Conservation (phyloP, 2,888 invertebrate genomes). For the Micropterix aruncella region DNA sequence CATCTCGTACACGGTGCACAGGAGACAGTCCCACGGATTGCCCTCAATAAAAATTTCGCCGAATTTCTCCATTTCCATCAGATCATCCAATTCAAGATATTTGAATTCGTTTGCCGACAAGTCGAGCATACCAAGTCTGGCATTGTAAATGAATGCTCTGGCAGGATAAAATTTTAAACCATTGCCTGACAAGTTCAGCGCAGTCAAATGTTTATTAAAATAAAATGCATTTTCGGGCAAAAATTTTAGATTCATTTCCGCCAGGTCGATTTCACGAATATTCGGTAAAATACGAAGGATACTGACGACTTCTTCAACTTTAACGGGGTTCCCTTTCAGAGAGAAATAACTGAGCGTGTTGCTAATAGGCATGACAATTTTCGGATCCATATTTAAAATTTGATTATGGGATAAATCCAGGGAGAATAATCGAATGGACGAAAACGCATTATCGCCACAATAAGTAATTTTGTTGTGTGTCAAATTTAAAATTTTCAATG, state of each 20-base stretch:
- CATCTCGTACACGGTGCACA: conserved; percentile 45
- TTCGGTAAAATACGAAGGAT: conserved; percentile 42
- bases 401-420: too few species aligned
- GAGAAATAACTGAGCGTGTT: conserved; percentile 48
- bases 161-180: conserved; percentile 43
- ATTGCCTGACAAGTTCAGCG: conserved; percentile 62
- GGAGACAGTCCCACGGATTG: conserved; percentile 56
- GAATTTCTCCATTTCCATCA: conserved; percentile 43
- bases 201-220: conserved; percentile 42
- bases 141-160: conserved; percentile 39
- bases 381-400: conserved; percentile 50
- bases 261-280: conserved; percentile 41
- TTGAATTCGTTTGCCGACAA: conserved; percentile 59
- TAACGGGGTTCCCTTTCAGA: conserved; percentile 55
- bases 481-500: conserved; percentile 41
- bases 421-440: too few species aligned
- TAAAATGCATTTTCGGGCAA: conserved; percentile 43
- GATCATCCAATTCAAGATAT: conserved; percentile 41
- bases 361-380: conserved; percentile 43
- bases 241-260: conserved; percentile 40
- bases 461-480: conserved; percentile 62
- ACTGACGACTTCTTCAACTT: conserved; percentile 38
- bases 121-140: conserved; percentile 48
- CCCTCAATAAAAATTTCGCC: conserved; percentile 37
- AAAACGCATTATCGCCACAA: too few species aligned